Evolutionary conservation across 2,797 vertebrate genomes (phyloP), one percentile per base, ranked within the genome.

Genomic region (Emys orbicularis): DNA sequence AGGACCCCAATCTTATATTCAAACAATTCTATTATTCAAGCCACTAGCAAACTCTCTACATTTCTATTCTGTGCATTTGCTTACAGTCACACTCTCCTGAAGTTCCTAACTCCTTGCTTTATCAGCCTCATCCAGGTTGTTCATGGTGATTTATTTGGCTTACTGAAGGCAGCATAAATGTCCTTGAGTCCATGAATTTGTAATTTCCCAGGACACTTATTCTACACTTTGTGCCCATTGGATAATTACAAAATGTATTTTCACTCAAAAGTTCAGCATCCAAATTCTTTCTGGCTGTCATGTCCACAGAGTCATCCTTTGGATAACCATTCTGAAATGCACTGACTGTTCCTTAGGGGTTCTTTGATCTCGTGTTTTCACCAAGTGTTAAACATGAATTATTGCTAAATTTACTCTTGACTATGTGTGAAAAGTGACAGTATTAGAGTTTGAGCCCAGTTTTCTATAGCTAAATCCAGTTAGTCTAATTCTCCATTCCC

Each of bases 181-280:
- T 61, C 91, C 87, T 89, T 82, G 68, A 94, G 81, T 19, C 89
- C 88, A 77, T 93, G 94, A 89, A 87, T 88, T 92, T 96, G 92
- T 94, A 96, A 94, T 94, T 95, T 86, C 88, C 88, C 92, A 54
- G 68, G 88, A 74, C 59, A 16, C 83, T 57, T 79, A 19, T 61
- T 29, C 79, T 90, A 74, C 76, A 85, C 34, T 92, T 92, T 76
- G 61, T 92, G 53, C 88, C 47, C 54, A 47, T 37, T 85, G 74
- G 84, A 37, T 94, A 94, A 4, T 95, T 23, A 89, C 89, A 72
- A 97, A 94, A 90, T 93, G 54, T 19, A 2, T 90, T 97, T 88
- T 91, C 93, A 91, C 87, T 52, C 87, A 8, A 47, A 84, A 94
- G 59, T 94, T 92, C 87, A 94, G 82, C 83, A 95, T 50, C 77